Evolutionary conservation across 1,140 invertebrate species (phyloP), one percentile per base, ranked within the genome.

Genomic region (Cryptotermes secundus): DNA sequence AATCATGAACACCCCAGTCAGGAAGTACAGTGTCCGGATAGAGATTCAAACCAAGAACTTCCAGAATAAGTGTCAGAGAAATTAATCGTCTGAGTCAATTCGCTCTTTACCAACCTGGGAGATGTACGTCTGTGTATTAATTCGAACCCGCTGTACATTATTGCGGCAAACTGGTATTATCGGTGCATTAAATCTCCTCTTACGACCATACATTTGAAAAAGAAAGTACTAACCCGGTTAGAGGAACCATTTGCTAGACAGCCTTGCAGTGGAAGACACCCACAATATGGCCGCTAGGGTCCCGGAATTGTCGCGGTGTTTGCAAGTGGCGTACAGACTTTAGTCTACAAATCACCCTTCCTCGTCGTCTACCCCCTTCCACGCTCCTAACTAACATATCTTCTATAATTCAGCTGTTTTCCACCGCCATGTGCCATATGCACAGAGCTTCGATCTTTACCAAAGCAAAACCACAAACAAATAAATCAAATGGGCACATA

Each of bases 371-470:
- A 3, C 59, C 10, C n/a, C n/a, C 9, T 16, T n/a, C 26, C n/a
- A 26, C 12, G 59, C 59, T 72, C n/a, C 59, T 31, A 26, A 72
- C 59, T 31, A 31, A 72, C 59, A 72, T 72, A 72, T 72, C 26
- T 72, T 72, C 59, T 31, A 72, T 72, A 72, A 72, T 72, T 72
- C 59, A 72, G 59, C n/a, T n/a, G 26, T 72, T 72, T 72, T 26
- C 59, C 59, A n/a, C 26, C 7, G n/a, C 26, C 59, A 72, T 72
- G 59, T 2, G 59, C n/a, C 59, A n/a, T n/a, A 72, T 72, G n/a
- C 59, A 72, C 59, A 72, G 4, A 72, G 59, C 59, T 31, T 31
- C 59, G 59, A 72, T 31, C 26, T 31, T 72, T 31, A 72, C 26
- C 59, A 72, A 26, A 7, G 26, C 59, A 14, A 26, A 72, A 3